A percentile compares a stretch with the other conserved stretches of the same genome.
These are phyloP conservation scores for Andrena trimmerana DNA, from an alignment of 2,888 invertebrate genomes.

Conservation along the genomic window DNA sequence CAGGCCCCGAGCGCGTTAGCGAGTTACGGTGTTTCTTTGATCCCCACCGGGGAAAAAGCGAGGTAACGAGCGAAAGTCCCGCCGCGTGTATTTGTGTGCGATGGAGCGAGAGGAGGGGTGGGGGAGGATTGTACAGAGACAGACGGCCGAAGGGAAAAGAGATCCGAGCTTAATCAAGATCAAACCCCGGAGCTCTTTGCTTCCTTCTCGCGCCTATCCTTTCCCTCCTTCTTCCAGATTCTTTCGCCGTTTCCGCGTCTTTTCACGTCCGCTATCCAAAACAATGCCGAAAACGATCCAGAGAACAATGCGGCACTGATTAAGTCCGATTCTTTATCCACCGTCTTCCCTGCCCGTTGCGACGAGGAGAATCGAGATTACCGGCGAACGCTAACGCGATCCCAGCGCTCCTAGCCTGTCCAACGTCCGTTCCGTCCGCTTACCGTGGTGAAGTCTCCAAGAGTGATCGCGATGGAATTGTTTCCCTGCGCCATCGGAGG, in stretches of 20 bases:
- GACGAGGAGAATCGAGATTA: neutral
- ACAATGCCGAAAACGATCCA: conserved; percentile 75
- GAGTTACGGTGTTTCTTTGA: neutral
- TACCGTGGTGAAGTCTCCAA: conserved; percentile 80
- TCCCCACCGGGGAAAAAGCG: neutral
- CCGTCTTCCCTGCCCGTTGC: neutral
- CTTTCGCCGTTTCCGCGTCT: conserved; percentile 54
- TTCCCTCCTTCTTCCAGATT: conserved; percentile 4
- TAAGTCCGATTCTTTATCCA: conserved; percentile 58
- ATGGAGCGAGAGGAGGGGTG: neutral
- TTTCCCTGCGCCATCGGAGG: conserved; percentile 83
- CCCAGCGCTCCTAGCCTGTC: neutral
- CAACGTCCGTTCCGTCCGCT: conserved; percentile 28
- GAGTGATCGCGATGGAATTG: conserved; percentile 78
- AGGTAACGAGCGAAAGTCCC: neutral
- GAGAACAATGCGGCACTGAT: conserved; percentile 76
- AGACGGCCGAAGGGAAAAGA: conserved; percentile 46
- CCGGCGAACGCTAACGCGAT: neutral
- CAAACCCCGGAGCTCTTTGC: conserved; percentile 70
- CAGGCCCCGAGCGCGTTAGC: neutral
- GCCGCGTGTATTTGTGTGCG: neutral
- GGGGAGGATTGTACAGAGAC: conserved; percentile 21
- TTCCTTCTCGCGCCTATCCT: conserved; percentile 31
- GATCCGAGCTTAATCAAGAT: conserved; percentile 79
- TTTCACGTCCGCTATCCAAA: conserved; percentile 58